Evolutionary conservation across 2,797 vertebrate genomes (phyloP), one percentile per base, ranked within the genome.

Genomic region (Dromococcyx pavoninus): DNA sequence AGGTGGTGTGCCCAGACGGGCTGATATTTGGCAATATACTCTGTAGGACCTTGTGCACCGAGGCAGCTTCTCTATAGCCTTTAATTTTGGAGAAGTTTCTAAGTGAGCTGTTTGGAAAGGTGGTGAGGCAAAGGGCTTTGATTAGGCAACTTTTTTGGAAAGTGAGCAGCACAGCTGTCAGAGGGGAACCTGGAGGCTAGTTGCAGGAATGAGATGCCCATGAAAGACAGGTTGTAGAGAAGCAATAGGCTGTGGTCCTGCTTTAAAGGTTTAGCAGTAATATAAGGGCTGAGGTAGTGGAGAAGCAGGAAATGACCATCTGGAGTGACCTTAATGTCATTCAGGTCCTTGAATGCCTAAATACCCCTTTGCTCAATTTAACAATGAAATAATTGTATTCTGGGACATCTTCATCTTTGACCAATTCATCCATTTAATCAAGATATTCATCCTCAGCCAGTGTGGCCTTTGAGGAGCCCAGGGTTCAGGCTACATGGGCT

Each of bases 141-240:
- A 53, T 67, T 72, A 56, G 28, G 24, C 30, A 81, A 65, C 7
- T 35, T 18, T n/a, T 81, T 56, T 48, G 23, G 53, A 89, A 79
- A 22, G 15, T 0, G 0, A 66, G 12, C 4, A 46, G 27, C 22
- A 58, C 43, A 62, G 18, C 6, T 48, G 11, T 43, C 5, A 6
- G 32, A 70, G 7, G 46, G 48, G 25, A 85, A 61, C 11, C 7
- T 54, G 16, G 33, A 65, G 13, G 27, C 30, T 74, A 48, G 10
- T 53, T 88, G 78, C 4, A 11, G 32, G 33, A 50, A 28, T 14
- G 33, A 75, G n/a, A 25, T 58, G 4, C 48, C 46, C 51, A 5
- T 58, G 62, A 75, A 17, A 86, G 37, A 28, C 17, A 35, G 25
- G 23, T 6, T 15, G 12, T 19, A 84, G 25, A 67, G 53, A 67